Evolutionary conservation across 2,113 vertebrate genomes (phyloP), one percentile per base, ranked within the genome.

Genomic region (Semnopithecus entellus): DNA sequence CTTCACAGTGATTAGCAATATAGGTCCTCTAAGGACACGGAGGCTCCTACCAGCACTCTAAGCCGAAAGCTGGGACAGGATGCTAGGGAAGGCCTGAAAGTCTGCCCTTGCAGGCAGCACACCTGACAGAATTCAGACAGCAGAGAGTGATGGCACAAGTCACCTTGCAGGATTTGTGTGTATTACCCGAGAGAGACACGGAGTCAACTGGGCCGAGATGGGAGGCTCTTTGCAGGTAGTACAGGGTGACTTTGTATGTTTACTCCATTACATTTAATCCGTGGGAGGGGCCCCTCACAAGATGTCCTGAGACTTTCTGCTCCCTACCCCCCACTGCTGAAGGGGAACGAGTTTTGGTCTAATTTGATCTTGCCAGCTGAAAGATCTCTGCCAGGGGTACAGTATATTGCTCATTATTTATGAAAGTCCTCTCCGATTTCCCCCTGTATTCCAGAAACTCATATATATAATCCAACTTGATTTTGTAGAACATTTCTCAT

Each of bases 11-110:
- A 52, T 3, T 22, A 38, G 20, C 8, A 18, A 1, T 75, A 27
- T 17, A n/a, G 35, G 66, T 18, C 30, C 8, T 30, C 43, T 57
- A 12, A n/a, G n/a, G 64, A n/a, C 10, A 57, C 16, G 5, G 61
- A 52, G 10, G 17, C 48, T 48, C 40, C 5, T 5, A 43, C 27
- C 22, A 12, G 70, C 6, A 14, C 84, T 72, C 30, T 27, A n/a
- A 79, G 27, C 2, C 13, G 8, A 85, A 45, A 61, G 35, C 32
- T 6, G 73, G 3, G 11, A 5, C 43, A 11, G 1, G 32, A 25
- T 3, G 0, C 25, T 2, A 1, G 3, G 1, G 72, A 27, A 35
- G 17, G 4, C 16, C 1, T 8, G 5, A 8, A 18, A 35, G 22
- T 75, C 72, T 80, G 8, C 23, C 14, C 32, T 82, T 12, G 1